Evolutionary conservation across 92 coral and sea anemone genomes (phyloP).

Genomic region (Heliopora coerulea): DNA sequence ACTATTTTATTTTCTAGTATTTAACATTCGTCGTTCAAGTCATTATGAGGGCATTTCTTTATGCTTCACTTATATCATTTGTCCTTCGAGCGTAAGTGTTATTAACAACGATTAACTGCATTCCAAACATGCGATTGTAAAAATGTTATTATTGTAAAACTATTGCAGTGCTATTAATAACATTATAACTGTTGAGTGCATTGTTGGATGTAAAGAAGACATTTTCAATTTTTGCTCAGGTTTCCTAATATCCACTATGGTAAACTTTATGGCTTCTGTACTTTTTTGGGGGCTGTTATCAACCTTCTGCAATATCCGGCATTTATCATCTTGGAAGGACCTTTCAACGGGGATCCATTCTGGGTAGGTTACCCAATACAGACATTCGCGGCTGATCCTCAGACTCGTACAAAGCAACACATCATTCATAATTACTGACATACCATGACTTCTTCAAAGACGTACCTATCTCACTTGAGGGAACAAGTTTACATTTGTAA

Average conservation of each 20-base stretch:
- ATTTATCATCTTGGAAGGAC: constrained; percentile 23
- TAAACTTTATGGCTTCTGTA: constrained; percentile 19
- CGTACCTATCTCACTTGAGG: no score
- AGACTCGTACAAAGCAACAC: no score
- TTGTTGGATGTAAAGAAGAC: no score
- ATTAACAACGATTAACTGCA: background rate
- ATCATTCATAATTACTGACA: no score
- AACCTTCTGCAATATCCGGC: constrained; percentile 25
- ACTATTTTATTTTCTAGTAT: constrained; percentile 22
- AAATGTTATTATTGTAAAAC: no score
- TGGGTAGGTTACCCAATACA: constrained; percentile 19
- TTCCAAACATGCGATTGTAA: no score
- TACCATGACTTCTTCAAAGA: no score
- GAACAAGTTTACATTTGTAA: no score
- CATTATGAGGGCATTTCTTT: constrained; percentile 35
- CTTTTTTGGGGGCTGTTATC: background rate
- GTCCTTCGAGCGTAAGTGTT: constrained; percentile 28
- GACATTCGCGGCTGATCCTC: background rate
- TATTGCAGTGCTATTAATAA: no score
- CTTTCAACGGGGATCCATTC: constrained; percentile 23
- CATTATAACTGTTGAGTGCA: no score
- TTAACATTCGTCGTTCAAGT: constrained; percentile 32
- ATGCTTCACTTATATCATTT: constrained; percentile 30
- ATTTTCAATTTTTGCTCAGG: background rate
- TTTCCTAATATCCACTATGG: constrained; percentile 32